Evolutionary conservation across 2,888 invertebrate genomes (phyloP), one percentile per base, ranked within the genome.

Genomic region (Synanthedon formicaeformis): DNA sequence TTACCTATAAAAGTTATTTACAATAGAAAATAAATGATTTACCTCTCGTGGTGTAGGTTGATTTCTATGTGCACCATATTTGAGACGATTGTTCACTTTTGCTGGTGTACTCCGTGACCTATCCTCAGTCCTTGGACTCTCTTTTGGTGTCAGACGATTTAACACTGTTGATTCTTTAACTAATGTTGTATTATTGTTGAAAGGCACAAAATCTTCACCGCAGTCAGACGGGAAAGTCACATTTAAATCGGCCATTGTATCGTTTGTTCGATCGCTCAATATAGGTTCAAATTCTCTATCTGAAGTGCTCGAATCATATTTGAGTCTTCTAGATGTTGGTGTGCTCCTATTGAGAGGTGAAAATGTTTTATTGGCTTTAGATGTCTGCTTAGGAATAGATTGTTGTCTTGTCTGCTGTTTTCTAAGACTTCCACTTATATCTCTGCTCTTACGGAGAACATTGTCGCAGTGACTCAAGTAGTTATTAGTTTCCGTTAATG

Each of bases 221-320:
- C 70, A 64, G 55, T 88, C 88, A 0, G 86, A 78, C 11, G 87
- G 76, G 54, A 88, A 87, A 0, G 88, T 83, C 0, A 84, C 80
- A 50, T 88, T 88, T 18, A 88, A 59, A 58, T 85, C 88, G 0
- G 85, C 88, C 70, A 88, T 64, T 1, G 88, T 88, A 57, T 88
- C 88, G 66, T 81, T 87, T 60, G 88, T 87, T 71, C 86, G 78
- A 58, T 86, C 85, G 41, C 86, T 87, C 50, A 83, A 56, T 11
- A 81, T 70, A 18, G 69, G 70, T 1, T 86, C 88, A 58, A 67
- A 72, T 4, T 81, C 80, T 27, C 69, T 71, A 3, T 82, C 82
- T 1, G 77, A 79, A 2, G 61, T 65, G 51, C 76, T 79, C 1
- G 76, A 75, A 18, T 86, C 86, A 54, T 84, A 84, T 45, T 75